Base-by-base conservation (phyloP, 2,113 vertebrate species). In the Brachypodius melanocephalos region DNA sequence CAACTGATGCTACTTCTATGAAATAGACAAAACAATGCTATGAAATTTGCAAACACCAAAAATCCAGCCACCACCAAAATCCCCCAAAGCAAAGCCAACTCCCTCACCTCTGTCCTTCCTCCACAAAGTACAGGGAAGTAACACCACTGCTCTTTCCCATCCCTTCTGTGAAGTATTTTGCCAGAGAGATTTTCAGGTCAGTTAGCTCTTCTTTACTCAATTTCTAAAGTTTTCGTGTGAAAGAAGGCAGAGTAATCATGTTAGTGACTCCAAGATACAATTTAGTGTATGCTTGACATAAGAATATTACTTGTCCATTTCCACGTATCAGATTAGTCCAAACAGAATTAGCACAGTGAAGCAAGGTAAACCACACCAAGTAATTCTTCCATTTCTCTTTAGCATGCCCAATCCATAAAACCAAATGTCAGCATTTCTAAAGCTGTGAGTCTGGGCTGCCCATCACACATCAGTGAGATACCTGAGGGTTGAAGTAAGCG, bases 401-500 rank as follows among this genome's bases (percentile, higher is more conserved):
- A 43, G 17, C 43, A 45, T 34, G 42, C 46, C 28, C 46, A 21
- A 17, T 29, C 61, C 26, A 25, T 40, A 55, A 61, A 75, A 46
- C 17, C 20, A n/a, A 22, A 26, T 4, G 0, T 7, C 24, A 43
- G 12, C 2, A 1, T 26, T 22, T 45, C 19, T 45, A 32, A 45
- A 90, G 84, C 43, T 57, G 22, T 20, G 31, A 54, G n/a, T 20
- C 32, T 62, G 51, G 25, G 38, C 57, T 75, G 61, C 43, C 57
- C 6, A 0, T 46, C 3, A 7, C 3, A 1, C 25, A 5, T 34
- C 21, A 36, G 8, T 51, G 58, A 25, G 52, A 62, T 97, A 99
- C 99, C 99, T 99, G 99, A 32, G 99, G 99, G 68, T 99, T 98
- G 96, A 99, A 99, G 96, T 99, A 99, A 66, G 97, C 98, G 16